Evolutionary conservation across 2,797 vertebrate species (phyloP).

Genomic region (Enteromius anoplus): DNA sequence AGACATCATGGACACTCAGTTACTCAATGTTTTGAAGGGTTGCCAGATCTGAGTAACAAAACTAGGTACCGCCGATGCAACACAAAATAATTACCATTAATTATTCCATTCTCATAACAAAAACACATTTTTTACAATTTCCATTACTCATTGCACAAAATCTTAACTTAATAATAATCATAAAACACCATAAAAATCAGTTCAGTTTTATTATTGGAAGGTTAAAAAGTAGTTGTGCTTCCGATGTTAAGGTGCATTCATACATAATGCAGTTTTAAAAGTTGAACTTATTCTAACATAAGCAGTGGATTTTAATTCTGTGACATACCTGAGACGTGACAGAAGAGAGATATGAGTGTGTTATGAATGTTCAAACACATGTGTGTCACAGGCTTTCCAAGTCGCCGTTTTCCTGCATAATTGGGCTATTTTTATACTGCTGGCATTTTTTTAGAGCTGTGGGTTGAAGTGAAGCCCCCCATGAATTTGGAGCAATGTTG

Average conservation of each 20-base stretch:
- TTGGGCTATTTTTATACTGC: neutral
- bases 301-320: neutral
- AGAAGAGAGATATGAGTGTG: neutral
- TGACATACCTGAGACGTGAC: neutral
- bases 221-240: neutral
- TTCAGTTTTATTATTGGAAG: neutral
- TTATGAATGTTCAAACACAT: neutral
- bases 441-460: too few species aligned
- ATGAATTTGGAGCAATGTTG: neutral
- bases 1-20: neutral
- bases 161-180: neutral
- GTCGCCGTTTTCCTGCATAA: neutral
- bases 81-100: neutral
- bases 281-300: neutral
- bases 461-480: neutral
- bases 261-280: neutral
- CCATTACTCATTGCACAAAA: neutral
- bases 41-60: constrained; percentile 1
- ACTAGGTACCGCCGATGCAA: neutral
- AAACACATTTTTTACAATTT: neutral
- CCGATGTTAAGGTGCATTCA: neutral
- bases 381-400: neutral
- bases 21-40: neutral
- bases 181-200: neutral
- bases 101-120: neutral